Base-by-base conservation (phyloP, 2,797 vertebrate species). In the Miichthys miiuy region DNA sequence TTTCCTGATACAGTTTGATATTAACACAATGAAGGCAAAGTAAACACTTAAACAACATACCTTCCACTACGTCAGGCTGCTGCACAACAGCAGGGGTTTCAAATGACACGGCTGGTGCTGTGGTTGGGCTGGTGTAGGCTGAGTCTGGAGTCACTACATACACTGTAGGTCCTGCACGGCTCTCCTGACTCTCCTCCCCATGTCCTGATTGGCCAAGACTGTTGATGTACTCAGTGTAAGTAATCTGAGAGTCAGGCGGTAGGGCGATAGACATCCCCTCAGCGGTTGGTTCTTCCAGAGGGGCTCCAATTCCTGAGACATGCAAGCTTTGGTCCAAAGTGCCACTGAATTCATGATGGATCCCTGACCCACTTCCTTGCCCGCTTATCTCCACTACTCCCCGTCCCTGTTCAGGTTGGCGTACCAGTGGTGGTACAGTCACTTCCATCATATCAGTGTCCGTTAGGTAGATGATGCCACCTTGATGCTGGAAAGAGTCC, bases 401-500 rank as follows among this genome's bases (percentile, higher is more conserved):
- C 11, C 95, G 94, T 21, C 95, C 95, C 7, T 97, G 89, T 84
- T 97, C 94, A 47, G 81, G 93, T 79, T 67, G 87, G 80, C 64
- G 65, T 2, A 3, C 65, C 44, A 21, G 17, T 13, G 96, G 91
- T 13, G 81, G 79, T 14, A 89, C 86, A 17, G 93, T 93, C 42
- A 93, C 91, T 85, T 96, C 94, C 72, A 94, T 62, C 34, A 96
- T 85, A 61, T 93, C 93, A 17, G 95, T 94, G 8, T 96, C 95
- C n/a, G 94, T 95, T 66, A 97, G 73, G 68, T 96, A 93, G 72
- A 96, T 95, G 68, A 94, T 76, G 1, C 91, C 82, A 88, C 92
- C 91, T 84, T 90, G 42, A 89, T 68, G 92, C 38, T 72, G 76
- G 68, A 57, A 69, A 67, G 42, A 66, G 64, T 81, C 81, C 56